These are phyloP conservation scores for Orthonychiurus folsomi DNA, from an alignment of 2,888 invertebrate genomes.

Conservation along the genomic window DNA sequence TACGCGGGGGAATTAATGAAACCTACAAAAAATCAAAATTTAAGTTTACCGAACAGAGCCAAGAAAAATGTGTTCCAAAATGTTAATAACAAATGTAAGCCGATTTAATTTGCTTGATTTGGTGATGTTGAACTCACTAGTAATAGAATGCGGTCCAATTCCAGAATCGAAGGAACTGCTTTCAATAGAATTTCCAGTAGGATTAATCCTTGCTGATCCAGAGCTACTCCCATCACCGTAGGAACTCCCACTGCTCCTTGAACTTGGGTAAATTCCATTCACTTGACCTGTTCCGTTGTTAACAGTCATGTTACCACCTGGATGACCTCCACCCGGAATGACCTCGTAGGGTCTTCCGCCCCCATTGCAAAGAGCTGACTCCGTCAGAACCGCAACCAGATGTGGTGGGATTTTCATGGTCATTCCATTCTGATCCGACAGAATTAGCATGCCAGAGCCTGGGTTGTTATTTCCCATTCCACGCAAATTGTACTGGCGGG, in stretches of 20 bases:
- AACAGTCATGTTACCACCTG: slow-evolving; percentile 14
- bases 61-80: background rate
- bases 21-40: slow-evolving; percentile 25
- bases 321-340: slow-evolving; percentile 31
- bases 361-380: slow-evolving; percentile 39
- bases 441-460: slow-evolving; percentile 34
- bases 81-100: background rate
- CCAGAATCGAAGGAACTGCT: slow-evolving; percentile 40
- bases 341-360: slow-evolving; percentile 38
- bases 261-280: slow-evolving; percentile 39
- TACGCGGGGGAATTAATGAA: slow-evolving; percentile 40
- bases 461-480: slow-evolving; percentile 33
- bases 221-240: slow-evolving; percentile 40
- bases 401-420: slow-evolving; percentile 41
- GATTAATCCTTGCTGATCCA: slow-evolving; percentile 33
- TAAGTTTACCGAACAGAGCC: background rate
- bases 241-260: slow-evolving; percentile 39
- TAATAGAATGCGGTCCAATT: slow-evolving; percentile 39
- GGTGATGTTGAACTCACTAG: slow-evolving; percentile 28
- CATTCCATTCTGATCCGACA: slow-evolving; percentile 40
- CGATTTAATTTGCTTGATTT: slow-evolving; percentile 5
- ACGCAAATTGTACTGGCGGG: slow-evolving; percentile 22
- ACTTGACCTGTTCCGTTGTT: slow-evolving; percentile 22
- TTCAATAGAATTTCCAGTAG: slow-evolving; percentile 37
- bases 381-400: slow-evolving; percentile 38